Evolutionary conservation across 2,888 invertebrate species (phyloP), one percentile per base, ranked within the genome.

Genomic region (Leptura quadrifasciata): DNA sequence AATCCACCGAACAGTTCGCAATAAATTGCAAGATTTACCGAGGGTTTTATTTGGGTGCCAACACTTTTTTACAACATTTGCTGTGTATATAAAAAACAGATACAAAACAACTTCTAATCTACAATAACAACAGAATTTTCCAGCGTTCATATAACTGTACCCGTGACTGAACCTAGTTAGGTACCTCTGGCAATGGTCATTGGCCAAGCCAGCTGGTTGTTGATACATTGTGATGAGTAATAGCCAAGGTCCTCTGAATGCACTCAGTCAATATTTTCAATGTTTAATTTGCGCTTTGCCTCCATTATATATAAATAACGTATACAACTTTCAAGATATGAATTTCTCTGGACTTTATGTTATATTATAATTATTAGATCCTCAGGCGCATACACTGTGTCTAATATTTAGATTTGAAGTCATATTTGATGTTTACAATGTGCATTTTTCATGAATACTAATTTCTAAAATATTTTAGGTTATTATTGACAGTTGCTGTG

Each of bases 81-180:
- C 47, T 17, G 47, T 3, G 6, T 5, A 5, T 0, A 47, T 47
- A 47, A n/a, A 39, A 39, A 47, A 47, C 12, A 12, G 47, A 47
- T 47, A n/a, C 47, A 47, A n/a, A n/a, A 47, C 39, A 39, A 39
- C 15, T 47, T n/a, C 15, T 47, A 47, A 47, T 47, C 47, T 15
- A 47, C 47, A 47, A 47, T n/a, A 47, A 47, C 15, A 47, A 47
- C 47, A 47, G 15, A 15, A 47, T 47, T 39, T n/a, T 47, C 47
- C 47, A 47, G 47, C n/a, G 47, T 47, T 47, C 47, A 47, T 47
- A 47, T 47, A 47, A 47, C 47, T 15, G 47, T 47, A 47, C 47
- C n/a, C n/a, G n/a, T n/a, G 47, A n/a, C 47, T 47, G 47, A 47
- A 47, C n/a, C 47, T 47, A 47, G 47, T 47, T 47, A 47, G 47